Evolutionary conservation across 2,888 invertebrate species (phyloP), one percentile per base, ranked within the genome.

Genomic region (Troides aeacus): DNA sequence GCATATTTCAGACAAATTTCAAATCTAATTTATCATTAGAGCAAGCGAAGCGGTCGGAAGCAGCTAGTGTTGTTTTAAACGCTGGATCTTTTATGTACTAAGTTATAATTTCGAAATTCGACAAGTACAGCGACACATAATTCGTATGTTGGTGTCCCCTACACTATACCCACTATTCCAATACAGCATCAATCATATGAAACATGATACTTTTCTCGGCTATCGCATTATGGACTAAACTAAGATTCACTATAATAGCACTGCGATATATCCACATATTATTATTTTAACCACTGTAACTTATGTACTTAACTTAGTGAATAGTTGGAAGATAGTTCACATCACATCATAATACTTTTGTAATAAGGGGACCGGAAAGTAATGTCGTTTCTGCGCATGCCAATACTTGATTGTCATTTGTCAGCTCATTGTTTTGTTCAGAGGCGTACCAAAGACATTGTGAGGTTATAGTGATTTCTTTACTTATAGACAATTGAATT

Each of bases 101-200:
- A 39, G 39, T 39, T 50, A 50, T 50, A 17, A 50, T 50, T 50
- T 17, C 50, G 50, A 1, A 10, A 17, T 50, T 50, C 6, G 3
- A 57, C 1, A 57, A 21, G 57, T 18, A 21, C 21, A 57, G 21
- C 10, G 6, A 57, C 6, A 57, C n/a, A 60, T 24, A 64, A 23
- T 61, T 69, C 18, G n/a, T 46, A 50, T 66, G 60, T 64, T 64
- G 60, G 61, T 36, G 17, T 24, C 39, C 23, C 24, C 23, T 8
- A 39, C 36, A 21, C n/a, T 62, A 15, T 62, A 59, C 46, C 64
- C 76, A 76, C 75, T 74, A 77, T 75, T 72, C 72, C 73, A 69
- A 68, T 68, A 53, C 62, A 69, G 71, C 79, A 81, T 81, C 81
- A 73, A 81, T 81, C 81, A 81, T 72, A 62, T 42, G 80, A 72